Percentiles rank a stretch among this genome's conserved stretches.
Conservation (phyloP, 2,797 vertebrate species). For the Nannoperca obscura region DNA sequence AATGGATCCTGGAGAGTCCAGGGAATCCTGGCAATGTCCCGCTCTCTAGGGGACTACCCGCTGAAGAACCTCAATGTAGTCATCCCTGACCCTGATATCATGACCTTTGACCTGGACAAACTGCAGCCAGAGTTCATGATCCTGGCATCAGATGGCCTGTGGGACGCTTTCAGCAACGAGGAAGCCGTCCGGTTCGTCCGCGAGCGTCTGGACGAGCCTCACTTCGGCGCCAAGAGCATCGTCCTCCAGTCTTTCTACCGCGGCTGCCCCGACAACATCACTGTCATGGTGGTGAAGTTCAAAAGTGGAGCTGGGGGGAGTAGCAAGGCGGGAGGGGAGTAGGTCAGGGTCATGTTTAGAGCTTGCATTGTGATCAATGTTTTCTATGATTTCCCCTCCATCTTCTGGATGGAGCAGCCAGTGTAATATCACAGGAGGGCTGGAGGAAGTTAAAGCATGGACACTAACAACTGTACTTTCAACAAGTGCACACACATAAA, state of each 20-base stretch:
- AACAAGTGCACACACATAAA: conserved; percentile 28
- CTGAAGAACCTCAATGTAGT: conserved; percentile 98
- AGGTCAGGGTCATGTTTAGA: conserved; percentile 24
- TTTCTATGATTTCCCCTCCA: conserved; percentile 30
- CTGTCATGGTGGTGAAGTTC: conserved; percentile 99
- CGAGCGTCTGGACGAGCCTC: conserved; percentile 96
- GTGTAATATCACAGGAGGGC: conserved; percentile 15
- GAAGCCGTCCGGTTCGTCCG: conserved; percentile 97
- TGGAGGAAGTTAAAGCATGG: conserved; percentile 13
- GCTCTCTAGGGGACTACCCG: conserved; percentile 97
- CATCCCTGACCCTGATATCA: conserved; percentile 95
- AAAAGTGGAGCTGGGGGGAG: conserved; percentile 90
- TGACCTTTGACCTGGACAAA: conserved; percentile 98
- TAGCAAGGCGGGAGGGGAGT: conserved; percentile 65
- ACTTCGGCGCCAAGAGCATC: conserved; percentile 98
- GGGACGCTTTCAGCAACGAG: conserved; percentile 99
- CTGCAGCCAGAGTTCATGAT: conserved; percentile 99
- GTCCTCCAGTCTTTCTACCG: conserved; percentile 98
- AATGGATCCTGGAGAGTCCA: conserved; percentile 99
- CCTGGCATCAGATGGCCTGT: conserved; percentile 95
- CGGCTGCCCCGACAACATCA: conserved; percentile 98
- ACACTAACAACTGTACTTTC: conserved; percentile 40
- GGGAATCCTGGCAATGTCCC: conserved; percentile 98
- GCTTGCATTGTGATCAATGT: conserved; percentile 36
- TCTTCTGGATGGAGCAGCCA: conserved; percentile 34